These are phyloP conservation scores for Onthophagus taurus DNA, from an alignment of 1,140 invertebrate genomes.

Conservation along the genomic window DNA sequence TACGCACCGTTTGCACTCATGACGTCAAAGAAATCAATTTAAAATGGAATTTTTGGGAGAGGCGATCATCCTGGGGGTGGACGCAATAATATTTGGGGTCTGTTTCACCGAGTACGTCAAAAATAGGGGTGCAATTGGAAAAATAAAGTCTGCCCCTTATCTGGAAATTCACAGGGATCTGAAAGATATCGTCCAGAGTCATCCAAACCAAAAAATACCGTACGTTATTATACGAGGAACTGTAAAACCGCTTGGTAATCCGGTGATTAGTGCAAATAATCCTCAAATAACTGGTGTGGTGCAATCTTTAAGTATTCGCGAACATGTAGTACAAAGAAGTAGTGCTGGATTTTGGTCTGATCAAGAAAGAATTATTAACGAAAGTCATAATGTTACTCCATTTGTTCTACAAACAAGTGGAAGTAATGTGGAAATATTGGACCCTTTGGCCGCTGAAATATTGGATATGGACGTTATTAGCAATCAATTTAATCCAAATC, in stretches of 20 bases:
- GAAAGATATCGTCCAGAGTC: conserved; percentile 46
- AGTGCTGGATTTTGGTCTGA: conserved; percentile 73
- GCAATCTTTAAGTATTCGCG: conserved; percentile 59
- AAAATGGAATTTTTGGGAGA: conserved; percentile 51
- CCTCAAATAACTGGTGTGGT: conserved; percentile 60
- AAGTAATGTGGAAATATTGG: conserved; percentile 56
- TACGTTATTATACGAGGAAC: conserved; percentile 63
- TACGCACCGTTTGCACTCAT: too few relatives aligned
- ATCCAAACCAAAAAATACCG: conserved; percentile 50
- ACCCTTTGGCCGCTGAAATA: conserved; percentile 61
- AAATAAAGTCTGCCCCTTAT: conserved; percentile 60
- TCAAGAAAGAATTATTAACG: conserved; percentile 61
- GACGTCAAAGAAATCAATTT: too few relatives aligned
- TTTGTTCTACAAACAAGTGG: conserved; percentile 57
- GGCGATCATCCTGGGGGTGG: conserved; percentile 57
- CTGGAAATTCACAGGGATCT: conserved; percentile 54
- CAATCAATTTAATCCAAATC: conserved; percentile 63
- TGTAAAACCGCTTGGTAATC: conserved; percentile 61
- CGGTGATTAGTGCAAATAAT: conserved; percentile 59
- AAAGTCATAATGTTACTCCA: conserved; percentile 62
- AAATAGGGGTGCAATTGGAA: conserved; percentile 54
- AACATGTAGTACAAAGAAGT: conserved; percentile 64
- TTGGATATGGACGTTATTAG: conserved; percentile 69
- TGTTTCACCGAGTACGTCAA: conserved; percentile 61
- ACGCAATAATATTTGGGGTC: conserved; percentile 57